Evolutionary conservation across 2,888 invertebrate genomes (phyloP).

Genomic region (Lydus trimaculatus): DNA sequence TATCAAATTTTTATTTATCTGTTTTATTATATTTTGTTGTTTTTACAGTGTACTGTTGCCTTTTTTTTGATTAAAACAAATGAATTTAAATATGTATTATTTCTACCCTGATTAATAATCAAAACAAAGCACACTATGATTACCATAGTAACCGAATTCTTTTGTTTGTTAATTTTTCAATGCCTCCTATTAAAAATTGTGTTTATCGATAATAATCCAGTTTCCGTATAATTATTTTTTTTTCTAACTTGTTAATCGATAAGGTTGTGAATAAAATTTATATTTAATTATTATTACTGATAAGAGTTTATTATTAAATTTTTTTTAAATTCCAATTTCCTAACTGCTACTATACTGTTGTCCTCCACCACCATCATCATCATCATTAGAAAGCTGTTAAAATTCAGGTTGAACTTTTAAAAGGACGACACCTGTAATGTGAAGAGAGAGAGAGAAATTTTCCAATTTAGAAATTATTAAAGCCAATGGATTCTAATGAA

Average conservation of each 20-base stretch:
- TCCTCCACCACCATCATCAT: no score
- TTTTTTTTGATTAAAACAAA: neutral
- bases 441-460: neutral
- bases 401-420: constrained; percentile 39
- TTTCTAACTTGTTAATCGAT: no score
- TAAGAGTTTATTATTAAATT: neutral
- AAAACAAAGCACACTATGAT: no score
- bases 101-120: no score
- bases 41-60: neutral
- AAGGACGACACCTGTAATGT: constrained; percentile 44
- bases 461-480: constrained; percentile 9
- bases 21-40: neutral
- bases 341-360: no score
- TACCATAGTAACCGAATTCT: neutral
- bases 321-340: no score
- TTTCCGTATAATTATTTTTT: neutral
- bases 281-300: neutral
- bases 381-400: neutral
- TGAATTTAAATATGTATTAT: neutral
- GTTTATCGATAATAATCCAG: neutral
- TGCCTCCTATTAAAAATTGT: neutral
- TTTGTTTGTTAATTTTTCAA: neutral
- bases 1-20: neutral
- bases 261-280: no score
- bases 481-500: constrained; percentile 19